Conservation (phyloP, 2,797 vertebrate genomes). For the Vipera ursinii region DNA sequence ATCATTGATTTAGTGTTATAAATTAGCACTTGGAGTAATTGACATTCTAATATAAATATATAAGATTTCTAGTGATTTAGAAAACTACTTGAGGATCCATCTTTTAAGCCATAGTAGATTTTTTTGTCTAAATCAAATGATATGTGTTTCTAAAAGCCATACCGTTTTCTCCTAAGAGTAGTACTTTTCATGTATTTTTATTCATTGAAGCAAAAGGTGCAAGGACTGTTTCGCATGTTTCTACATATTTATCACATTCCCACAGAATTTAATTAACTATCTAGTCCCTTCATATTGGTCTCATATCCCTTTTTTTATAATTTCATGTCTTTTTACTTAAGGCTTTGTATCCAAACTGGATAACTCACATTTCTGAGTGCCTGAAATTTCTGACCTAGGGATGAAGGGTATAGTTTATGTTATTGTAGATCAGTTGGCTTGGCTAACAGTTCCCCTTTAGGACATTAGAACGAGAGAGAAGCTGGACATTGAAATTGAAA, state of each 20-base stretch:
- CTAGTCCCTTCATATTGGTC: neutral
- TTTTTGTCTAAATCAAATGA: neutral
- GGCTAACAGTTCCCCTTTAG: neutral
- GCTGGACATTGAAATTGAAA: neutral
- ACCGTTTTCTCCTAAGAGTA: neutral
- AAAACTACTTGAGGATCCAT: neutral
- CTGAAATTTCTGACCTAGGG: neutral
- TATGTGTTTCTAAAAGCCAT: neutral
- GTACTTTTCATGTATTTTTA: neutral
- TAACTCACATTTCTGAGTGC: neutral
- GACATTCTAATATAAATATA: neutral
- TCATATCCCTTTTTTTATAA: neutral
- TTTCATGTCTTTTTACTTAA: neutral
- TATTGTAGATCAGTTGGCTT: neutral
- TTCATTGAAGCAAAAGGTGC: neutral
- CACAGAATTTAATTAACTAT: neutral
- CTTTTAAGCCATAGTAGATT: neutral
- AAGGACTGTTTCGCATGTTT: neutral
- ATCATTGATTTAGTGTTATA: neutral
- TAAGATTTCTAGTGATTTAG: neutral
- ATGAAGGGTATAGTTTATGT: neutral
- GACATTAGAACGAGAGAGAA: neutral
- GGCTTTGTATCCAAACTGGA: neutral
- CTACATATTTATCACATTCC: neutral
- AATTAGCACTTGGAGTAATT: neutral